Percentiles rank a stretch among this genome's conserved stretches.
Conservation (phyloP, 2,797 vertebrate species). For the Adelosebastes latens region DNA sequence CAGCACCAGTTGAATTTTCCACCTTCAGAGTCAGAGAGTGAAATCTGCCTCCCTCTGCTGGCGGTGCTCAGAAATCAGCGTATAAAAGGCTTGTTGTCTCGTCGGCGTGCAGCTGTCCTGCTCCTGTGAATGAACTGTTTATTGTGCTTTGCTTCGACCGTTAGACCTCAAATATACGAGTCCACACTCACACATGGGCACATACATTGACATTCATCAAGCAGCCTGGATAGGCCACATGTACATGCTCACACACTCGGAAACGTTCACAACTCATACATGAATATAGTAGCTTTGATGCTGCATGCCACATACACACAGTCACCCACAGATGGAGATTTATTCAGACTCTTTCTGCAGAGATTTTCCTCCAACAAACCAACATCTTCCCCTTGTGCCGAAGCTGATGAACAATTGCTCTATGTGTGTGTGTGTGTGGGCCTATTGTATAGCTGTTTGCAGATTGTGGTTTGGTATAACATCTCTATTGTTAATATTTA, state of each 20-base stretch:
- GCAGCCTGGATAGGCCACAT: neutral
- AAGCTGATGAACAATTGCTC: neutral
- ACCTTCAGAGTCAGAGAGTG: neutral
- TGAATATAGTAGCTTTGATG: neutral
- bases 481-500: neutral
- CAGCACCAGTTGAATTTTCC: neutral
- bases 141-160: slow-evolving; percentile 2
- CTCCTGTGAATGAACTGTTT: slow-evolving; percentile 27
- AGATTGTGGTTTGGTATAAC: neutral
- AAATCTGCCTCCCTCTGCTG: slow-evolving; percentile 57
- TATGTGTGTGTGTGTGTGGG: neutral
- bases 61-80: neutral
- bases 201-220: neutral
- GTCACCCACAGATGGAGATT: neutral
- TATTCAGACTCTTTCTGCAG: neutral
- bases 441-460: neutral
- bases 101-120: slow-evolving; percentile 46
- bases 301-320: neutral
- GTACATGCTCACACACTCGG: neutral
- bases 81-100: slow-evolving; percentile 29
- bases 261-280: neutral
- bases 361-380: neutral
- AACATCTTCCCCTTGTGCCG: neutral
- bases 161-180: neutral
- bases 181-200: neutral